A percentile compares a stretch with the other conserved stretches of the same genome.
Conservation (phyloP, 2,888 invertebrate genomes). For the Protonemura montana region DNA sequence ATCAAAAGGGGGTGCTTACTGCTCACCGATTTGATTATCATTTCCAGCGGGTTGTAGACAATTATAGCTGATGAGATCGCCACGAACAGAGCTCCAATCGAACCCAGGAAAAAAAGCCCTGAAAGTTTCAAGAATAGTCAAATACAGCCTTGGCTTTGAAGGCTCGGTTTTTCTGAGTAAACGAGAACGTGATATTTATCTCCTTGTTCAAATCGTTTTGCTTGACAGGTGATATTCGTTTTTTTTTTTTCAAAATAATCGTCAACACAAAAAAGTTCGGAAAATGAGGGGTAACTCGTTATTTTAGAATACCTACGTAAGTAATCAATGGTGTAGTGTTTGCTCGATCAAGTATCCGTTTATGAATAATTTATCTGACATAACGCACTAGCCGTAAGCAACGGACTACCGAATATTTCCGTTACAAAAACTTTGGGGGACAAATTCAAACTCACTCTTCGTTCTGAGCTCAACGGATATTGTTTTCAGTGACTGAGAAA, state of each 20-base stretch:
- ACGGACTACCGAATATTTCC: not conserved
- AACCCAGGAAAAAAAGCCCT: conserved; percentile 27
- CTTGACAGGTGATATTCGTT: not conserved
- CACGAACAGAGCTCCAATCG: conserved; percentile 24
- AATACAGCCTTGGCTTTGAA: not conserved
- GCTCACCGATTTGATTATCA: conserved; percentile 25
- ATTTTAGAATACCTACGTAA: not conserved
- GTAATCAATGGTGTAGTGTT: not conserved
- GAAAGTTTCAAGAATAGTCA: not conserved
- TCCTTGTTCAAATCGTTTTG: not conserved
- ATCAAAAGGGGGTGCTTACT: too few species aligned
- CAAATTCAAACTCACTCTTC: too few species aligned
- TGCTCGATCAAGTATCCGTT: not conserved
- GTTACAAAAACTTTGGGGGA: not conserved
- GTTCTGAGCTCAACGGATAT: too few species aligned
- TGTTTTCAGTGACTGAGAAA: not conserved
- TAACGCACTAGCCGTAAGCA: not conserved
- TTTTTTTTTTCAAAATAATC: not conserved
- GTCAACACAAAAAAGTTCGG: too few species aligned
- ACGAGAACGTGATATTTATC: not conserved
- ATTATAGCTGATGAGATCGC: conserved; percentile 23
- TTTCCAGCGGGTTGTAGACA: conserved; percentile 15
- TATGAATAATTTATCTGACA: not conserved
- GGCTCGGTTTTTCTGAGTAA: not conserved
- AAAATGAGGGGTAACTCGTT: not conserved